Evolutionary conservation across 1,140 invertebrate species (phyloP).

Genomic region (Neuroterus valhalla): DNA sequence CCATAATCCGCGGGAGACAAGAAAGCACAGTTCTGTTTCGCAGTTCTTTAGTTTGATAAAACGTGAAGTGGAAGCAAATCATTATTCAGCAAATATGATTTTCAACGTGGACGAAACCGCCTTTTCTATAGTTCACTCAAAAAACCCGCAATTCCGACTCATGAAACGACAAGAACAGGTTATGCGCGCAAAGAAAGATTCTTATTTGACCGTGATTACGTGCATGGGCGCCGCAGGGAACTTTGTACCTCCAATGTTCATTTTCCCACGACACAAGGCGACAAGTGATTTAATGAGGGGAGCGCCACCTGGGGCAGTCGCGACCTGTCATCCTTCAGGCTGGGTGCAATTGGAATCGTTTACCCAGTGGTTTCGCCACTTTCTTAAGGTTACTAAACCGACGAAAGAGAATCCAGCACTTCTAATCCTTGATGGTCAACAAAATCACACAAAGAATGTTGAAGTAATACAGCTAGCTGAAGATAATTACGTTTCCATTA

Average conservation of each 20-base stretch:
- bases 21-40: background rate
- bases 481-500: background rate
- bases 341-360: conserved; percentile 63
- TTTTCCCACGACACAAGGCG: conserved; percentile 59
- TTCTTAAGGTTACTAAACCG: conserved; percentile 50
- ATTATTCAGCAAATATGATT: conserved; percentile 49
- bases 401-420: conserved; percentile 55
- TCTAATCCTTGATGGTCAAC: conserved; percentile 65
- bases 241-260: conserved; percentile 58
- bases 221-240: background rate
- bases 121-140: conserved; percentile 47
- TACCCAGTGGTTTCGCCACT: conserved; percentile 62
- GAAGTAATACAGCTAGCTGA: conserved; percentile 58
- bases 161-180: conserved; percentile 39
- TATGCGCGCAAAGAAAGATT: background rate
- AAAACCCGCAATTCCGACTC: conserved; percentile 40
- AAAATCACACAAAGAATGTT: conserved; percentile 64
- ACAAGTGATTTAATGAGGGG: conserved; percentile 47
- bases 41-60: background rate
- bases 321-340: conserved; percentile 53
- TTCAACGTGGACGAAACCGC: conserved; percentile 57
- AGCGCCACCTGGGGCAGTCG: conserved; percentile 54
- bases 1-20: background rate
- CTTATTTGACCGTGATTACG: background rate
- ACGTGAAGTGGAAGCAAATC: background rate